Conservation (phyloP, 2,888 invertebrate genomes). For the Drosophila meridionalis region DNA sequence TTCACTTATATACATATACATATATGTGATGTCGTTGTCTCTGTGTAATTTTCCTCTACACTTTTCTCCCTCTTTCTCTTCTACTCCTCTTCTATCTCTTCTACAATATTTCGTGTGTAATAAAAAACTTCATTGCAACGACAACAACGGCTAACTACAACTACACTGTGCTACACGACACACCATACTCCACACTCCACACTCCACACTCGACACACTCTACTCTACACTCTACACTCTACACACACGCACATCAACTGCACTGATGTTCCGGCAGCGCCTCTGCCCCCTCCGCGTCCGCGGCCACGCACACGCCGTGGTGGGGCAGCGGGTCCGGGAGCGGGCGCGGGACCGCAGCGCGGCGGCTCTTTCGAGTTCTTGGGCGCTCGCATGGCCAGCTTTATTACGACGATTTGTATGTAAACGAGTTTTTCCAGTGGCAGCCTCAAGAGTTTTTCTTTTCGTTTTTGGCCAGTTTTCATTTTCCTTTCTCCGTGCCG, state of each 20-base stretch:
- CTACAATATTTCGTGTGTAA: constrained; percentile 56
- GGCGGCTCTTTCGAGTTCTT: constrained; percentile 83
- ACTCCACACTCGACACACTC: constrained; percentile 19
- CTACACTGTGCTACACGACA: constrained; percentile 26
- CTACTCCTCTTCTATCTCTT: constrained; percentile 34
- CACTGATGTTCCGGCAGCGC: constrained; percentile 47
- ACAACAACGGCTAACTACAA: constrained; percentile 40
- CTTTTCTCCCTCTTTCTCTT: constrained; percentile 53
- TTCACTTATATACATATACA: constrained; percentile 16
- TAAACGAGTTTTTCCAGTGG: constrained; percentile 83
- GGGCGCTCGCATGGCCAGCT: constrained; percentile 84
- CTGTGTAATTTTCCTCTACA: constrained; percentile 74
- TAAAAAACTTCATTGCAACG: constrained; percentile 56
- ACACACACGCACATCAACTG: constrained; percentile 19
- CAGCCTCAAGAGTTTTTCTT: constrained; percentile 51
- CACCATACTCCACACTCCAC: constrained; percentile 10
- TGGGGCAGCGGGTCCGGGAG: constrained; percentile 24
- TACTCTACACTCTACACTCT: constrained; percentile 9
- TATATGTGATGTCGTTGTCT: constrained; percentile 58
- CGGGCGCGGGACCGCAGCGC: constrained; percentile 62
- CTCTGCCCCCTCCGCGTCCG: constrained; percentile 59
- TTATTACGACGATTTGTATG: constrained; percentile 84
- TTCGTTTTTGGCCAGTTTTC: constrained; percentile 70
- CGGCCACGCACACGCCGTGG: constrained; percentile 52
- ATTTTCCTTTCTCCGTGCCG: constrained; percentile 67